A percentile compares a stretch with the other conserved stretches of the same genome.
phyloP scores from a whole-genome alignment of 1,140 invertebrate genomes.

The Monochamus saltuarius region DNA sequence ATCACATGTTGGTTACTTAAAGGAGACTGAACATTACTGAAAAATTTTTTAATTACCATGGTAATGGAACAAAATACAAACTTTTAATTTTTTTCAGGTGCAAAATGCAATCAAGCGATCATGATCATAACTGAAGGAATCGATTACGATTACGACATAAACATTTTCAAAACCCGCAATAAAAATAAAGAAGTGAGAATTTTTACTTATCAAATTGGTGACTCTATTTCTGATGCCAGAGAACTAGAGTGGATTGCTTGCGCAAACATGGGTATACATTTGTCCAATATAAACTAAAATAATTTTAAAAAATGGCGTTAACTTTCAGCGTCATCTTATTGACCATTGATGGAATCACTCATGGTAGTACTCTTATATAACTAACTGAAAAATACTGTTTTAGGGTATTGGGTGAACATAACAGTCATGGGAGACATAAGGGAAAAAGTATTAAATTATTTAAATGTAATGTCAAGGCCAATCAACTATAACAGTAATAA shows the following conservation, averaged over 20 bases:
- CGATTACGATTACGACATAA: conserved; percentile 86
- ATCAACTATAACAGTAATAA: conserved; percentile 76
- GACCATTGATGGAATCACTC: no score
- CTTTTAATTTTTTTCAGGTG: conserved; percentile 44
- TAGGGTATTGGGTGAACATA: conserved; percentile 92
- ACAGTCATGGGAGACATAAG: conserved; percentile 90
- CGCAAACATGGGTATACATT: conserved; percentile 83
- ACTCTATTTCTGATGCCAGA: conserved; percentile 78
- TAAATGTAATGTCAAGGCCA: conserved; percentile 87
- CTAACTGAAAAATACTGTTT: conserved; percentile 21
- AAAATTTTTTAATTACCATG: no score
- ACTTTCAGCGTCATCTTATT: no score
- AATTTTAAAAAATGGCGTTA: not conserved
- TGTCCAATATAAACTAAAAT: no score
- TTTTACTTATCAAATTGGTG: conserved; percentile 96
- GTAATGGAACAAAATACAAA: no score
- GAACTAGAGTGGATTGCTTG: conserved; percentile 98
- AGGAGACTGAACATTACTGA: no score
- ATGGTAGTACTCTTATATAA: no score
- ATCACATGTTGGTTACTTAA: no score
- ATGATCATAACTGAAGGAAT: conserved; percentile 98
- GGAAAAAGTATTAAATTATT: conserved; percentile 90
- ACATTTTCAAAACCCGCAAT: conserved; percentile 89
- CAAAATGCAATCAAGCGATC: conserved; percentile 87
- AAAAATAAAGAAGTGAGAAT: conserved; percentile 81